phyloP scores from a whole-genome alignment of 2,113 vertebrate species.

The Megaceryle maxima region DNA sequence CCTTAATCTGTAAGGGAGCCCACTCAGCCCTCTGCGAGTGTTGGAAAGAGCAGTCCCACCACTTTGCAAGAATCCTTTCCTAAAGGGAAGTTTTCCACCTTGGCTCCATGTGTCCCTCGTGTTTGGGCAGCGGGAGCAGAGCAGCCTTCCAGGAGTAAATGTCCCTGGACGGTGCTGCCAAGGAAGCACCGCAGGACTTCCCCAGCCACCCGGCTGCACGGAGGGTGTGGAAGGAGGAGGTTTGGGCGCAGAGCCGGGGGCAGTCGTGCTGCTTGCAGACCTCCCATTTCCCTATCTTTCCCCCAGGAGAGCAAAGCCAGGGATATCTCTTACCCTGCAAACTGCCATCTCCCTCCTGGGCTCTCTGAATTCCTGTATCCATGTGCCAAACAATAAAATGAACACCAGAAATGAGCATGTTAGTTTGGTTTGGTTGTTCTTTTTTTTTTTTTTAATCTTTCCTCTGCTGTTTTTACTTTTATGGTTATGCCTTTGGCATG shows the following conservation, averaged over 20 bases:
- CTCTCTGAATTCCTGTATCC: neutral
- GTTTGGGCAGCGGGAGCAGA: neutral
- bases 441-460: neutral
- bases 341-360: neutral
- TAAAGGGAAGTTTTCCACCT: neutral
- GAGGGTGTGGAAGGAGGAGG: neutral
- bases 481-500: conserved; percentile 1
- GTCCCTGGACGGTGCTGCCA: rapidly evolving
- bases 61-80: neutral
- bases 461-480: neutral
- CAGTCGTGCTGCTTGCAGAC: neutral
- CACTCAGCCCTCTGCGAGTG: neutral
- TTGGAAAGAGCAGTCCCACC: neutral
- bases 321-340: neutral
- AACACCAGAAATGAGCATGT: neutral
- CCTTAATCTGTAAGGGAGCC: neutral
- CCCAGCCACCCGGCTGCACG: neutral
- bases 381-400: neutral
- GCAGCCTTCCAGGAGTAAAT: neutral
- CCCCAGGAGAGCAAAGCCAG: neutral
- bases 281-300: neutral
- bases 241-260: neutral
- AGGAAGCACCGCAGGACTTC: conserved; percentile 6
- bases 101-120: neutral
- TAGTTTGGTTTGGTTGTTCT: neutral